These are phyloP conservation scores for Scaptomyza pallida DNA, from an alignment of 1,140 invertebrate species.

Conservation along the genomic window DNA sequence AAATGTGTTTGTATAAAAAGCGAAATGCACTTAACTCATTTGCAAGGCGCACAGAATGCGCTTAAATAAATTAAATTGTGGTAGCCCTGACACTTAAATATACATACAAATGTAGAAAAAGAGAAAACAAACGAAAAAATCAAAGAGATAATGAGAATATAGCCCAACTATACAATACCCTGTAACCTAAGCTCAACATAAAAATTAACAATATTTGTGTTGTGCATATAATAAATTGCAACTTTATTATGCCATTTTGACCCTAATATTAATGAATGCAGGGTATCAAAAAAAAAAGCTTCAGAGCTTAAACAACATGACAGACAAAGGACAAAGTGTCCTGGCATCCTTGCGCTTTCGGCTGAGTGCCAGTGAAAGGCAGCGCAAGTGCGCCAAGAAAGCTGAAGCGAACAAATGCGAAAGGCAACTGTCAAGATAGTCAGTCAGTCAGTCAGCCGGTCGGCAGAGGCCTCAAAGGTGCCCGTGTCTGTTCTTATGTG, in stretches of 20 bases:
- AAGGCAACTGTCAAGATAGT: constrained; percentile 31
- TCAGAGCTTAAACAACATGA: constrained; percentile 22
- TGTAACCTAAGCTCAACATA: background rate
- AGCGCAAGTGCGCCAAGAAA: constrained; percentile 53
- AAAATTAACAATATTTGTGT: too few relatives aligned
- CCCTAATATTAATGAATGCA: background rate
- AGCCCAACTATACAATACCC: background rate
- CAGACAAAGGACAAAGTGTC: constrained; percentile 35
- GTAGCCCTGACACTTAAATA: constrained; percentile 70
- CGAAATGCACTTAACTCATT: constrained; percentile 74
- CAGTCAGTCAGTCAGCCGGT: background rate
- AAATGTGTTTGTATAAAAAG: constrained; percentile 36
- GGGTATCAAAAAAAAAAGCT: background rate
- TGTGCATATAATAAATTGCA: background rate
- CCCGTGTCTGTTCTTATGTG: constrained; percentile 2
- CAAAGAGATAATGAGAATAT: background rate
- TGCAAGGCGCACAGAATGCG: constrained; percentile 54
- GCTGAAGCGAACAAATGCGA: constrained; percentile 36
- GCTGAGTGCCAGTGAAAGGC: constrained; percentile 61
- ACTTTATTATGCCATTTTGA: background rate
- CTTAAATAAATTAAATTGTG: constrained; percentile 81
- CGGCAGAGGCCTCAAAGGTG: constrained; percentile 15
- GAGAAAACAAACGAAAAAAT: background rate
- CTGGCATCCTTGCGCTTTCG: constrained; percentile 47
- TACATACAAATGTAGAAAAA: constrained; percentile 16